Base-by-base conservation (phyloP, 2,888 invertebrate genomes). In the Luperina testacea region DNA sequence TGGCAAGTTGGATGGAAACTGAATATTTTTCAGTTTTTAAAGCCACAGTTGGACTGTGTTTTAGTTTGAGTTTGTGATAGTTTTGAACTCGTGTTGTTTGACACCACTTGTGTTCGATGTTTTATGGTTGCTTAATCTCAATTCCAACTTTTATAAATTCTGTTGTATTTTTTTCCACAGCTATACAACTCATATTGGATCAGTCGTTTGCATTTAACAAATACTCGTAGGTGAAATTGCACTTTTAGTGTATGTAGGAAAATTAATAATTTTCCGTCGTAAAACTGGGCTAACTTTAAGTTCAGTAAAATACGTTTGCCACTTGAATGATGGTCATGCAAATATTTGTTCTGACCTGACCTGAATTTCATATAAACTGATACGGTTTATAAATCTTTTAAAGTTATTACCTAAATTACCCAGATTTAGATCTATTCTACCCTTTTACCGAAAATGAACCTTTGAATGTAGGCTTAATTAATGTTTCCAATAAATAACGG, bases 1-100 rank as follows among this genome's bases (percentile, higher is more conserved):
- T 84, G 84, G 74, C 74, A 78, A 84, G 84, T 82, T 84, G 64
- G 61, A 78, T 63, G 70, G 51, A 72, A 82, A 75, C 84, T 71
- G 75, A 84, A 86, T 84, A 84, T 82, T 84, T 81, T 84, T 82
- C 57, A 70, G 79, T 86, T 82, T 80, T 84, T 74, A 32, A 76
- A 86, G 76, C 79, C 67, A 63, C 73, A 51, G 67, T 65, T 76
- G 42, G 24, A 71, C 64, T 72, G 71, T 65, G 63, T 74, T 74
- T 71, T 27, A 71, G 73, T 77, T 80, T 38, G 63, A 76, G 75
- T 72, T 73, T 64, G 74, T 64, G 51, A 71, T 78, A 83, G 84
- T 81, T 86, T 78, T 72, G 69, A 77, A 82, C 77, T 76, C 72
- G 13, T 70, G 63, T 82, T 74, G 64, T 77, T 82, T 70, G 80